Base-by-base conservation (phyloP, 2,888 invertebrate genomes). In the Schrankia costaestrigalis region DNA sequence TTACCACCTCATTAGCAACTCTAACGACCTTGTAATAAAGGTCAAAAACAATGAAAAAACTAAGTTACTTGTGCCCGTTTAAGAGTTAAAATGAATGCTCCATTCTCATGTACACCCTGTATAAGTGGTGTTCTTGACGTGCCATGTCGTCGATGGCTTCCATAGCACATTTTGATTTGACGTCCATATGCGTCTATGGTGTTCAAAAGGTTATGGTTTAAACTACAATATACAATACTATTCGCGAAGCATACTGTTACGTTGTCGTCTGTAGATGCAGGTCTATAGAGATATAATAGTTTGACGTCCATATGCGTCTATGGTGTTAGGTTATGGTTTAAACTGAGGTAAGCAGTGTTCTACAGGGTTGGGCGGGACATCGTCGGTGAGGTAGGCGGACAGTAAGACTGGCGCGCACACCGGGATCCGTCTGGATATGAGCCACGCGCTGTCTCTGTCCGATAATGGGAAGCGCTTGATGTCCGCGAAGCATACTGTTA, bases 231-330 rank as follows among this genome's bases (percentile, higher is more conserved):
- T 36, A 34, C 84, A 83, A 39, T 80, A 74, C 3, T 56, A 63
- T 95, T 94, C 11, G 94, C 84, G 46, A 95, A 91, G 59, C 93
- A 94, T 45, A 94, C 94, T 0, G 93, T 93, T 7, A 92, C 90
- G 53, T 85, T 84, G 0, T 90, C 77, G 31, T 89, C 74, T 5
- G 78, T 79, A 71, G 89, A 91, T 0, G 91, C 91, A 0, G 91
- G 89, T 11, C 90, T 90, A 78, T 76, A 18, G 52, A 50, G 2
- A n/a, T n/a, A n/a, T n/a, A n/a, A n/a, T n/a, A n/a, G n/a, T n/a
- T n/a, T n/a, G n/a, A n/a, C n/a, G n/a, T n/a, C n/a, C n/a, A n/a
- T n/a, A n/a, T n/a, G n/a, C n/a, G n/a, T n/a, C n/a, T n/a, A n/a
- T n/a, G n/a, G n/a, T n/a, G n/a, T 11, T n/a, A 3, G 1, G 6